Evolutionary conservation across 2,113 vertebrate genomes (phyloP).

Genomic region (Campylorhamphus procurvoides): DNA sequence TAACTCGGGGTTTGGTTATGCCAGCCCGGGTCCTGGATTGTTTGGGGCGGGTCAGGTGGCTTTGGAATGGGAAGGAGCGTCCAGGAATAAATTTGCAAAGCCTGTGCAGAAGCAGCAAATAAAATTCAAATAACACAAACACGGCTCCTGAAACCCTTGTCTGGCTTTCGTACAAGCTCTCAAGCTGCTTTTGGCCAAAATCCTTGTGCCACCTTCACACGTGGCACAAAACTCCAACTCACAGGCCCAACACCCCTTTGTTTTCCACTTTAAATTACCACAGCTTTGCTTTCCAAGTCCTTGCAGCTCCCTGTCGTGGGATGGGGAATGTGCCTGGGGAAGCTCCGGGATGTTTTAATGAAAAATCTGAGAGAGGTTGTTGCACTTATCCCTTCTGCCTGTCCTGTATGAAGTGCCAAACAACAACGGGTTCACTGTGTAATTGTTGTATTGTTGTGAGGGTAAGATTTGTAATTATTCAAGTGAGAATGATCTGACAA

Average conservation of each 20-base stretch:
- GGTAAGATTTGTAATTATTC: background rate
- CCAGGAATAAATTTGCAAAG: background rate
- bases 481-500: background rate
- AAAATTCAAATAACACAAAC: background rate
- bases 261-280: background rate
- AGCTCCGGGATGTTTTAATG: background rate
- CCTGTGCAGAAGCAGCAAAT: background rate
- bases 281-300: background rate
- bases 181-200: background rate
- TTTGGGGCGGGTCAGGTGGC: background rate
- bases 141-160: background rate
- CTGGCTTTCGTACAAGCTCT: background rate
- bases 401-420: background rate
- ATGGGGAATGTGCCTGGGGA: background rate
- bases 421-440: background rate
- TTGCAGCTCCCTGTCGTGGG: background rate
- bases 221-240: background rate
- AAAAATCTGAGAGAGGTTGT: background rate
- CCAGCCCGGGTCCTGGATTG: background rate
- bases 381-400: background rate
- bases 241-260: background rate
- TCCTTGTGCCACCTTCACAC: rapidly evolving
- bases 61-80: background rate
- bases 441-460: background rate
- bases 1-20: background rate